Percentiles rank a stretch among this genome's conserved stretches.
Conservation (phyloP, 2,113 vertebrate genomes). For the Dermatemys mawii region DNA sequence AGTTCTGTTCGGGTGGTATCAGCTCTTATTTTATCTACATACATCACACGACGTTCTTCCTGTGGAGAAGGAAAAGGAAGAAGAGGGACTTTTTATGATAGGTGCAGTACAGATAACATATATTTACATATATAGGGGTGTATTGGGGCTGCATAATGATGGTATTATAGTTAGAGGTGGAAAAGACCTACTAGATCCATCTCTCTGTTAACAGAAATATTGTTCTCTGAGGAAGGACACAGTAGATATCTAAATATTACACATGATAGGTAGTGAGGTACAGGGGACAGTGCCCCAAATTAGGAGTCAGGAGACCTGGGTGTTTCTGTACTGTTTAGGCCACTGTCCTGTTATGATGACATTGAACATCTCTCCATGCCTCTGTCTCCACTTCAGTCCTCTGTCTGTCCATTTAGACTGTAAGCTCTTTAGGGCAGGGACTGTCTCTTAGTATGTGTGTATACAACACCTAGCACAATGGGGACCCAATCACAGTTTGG, state of each 20-base stretch:
- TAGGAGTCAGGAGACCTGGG: not conserved
- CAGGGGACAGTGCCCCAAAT: not conserved
- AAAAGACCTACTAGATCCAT: not conserved
- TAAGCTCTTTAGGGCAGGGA: not conserved
- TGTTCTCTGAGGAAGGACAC: not conserved
- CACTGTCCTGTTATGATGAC: not conserved
- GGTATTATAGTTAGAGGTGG: not conserved
- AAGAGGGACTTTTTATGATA: not conserved
- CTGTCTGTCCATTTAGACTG: not conserved
- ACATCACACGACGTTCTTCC: conserved; percentile 97
- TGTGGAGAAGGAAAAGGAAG: conserved; percentile 74
- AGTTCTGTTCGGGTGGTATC: conserved; percentile 93
- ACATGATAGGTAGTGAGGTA: not conserved
- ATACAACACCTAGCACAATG: not conserved
- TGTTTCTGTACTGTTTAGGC: not conserved
- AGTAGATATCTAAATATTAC: not conserved
- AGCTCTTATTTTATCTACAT: conserved; percentile 93
- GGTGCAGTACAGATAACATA: not conserved
- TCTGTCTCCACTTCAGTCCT: not conserved
- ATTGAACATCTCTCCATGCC: not conserved
- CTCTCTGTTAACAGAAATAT: not conserved
- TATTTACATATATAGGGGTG: not conserved
- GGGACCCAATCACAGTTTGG: not conserved
- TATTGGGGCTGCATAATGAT: not conserved
- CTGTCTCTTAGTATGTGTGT: not conserved